Conservation (phyloP, 2,888 invertebrate species). For the Torymus texanus region DNA sequence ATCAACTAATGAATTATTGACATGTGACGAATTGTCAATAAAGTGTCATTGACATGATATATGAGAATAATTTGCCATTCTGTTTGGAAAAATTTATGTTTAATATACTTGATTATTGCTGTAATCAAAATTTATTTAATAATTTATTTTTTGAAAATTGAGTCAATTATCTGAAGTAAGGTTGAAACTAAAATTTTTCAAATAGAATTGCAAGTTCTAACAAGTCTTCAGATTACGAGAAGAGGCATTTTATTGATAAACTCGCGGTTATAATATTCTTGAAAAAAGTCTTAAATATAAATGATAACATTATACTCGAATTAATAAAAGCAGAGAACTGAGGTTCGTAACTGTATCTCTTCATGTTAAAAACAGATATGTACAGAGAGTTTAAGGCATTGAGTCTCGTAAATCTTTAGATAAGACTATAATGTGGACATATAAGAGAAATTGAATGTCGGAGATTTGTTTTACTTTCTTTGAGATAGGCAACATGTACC, state of each 20-base stretch:
- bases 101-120: neutral
- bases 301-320: neutral
- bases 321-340: slow-evolving; percentile 24
- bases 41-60: slow-evolving; percentile 24
- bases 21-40: slow-evolving; percentile 9
- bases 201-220: neutral
- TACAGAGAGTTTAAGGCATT: slow-evolving; percentile 26
- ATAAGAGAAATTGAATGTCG: slow-evolving; percentile 30
- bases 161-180: neutral
- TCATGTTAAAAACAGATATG: slow-evolving; percentile 18
- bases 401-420: slow-evolving; percentile 35
- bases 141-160: neutral
- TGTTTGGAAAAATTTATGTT: slow-evolving; percentile 11
- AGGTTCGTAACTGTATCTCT: slow-evolving; percentile 51
- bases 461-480: slow-evolving; percentile 49
- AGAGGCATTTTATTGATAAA: slow-evolving; percentile 25
- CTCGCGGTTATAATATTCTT: neutral
- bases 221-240: slow-evolving; percentile 9
- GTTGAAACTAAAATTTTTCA: neutral
- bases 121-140: neutral
- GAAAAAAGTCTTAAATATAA: neutral
- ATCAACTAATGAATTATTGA: neutral
- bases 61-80: slow-evolving; percentile 2
- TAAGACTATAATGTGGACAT: slow-evolving; percentile 25
- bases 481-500: neutral